These are phyloP conservation scores for Palaemon carinicauda DNA, from an alignment of 1,140 invertebrate species.

Conservation along the genomic window DNA sequence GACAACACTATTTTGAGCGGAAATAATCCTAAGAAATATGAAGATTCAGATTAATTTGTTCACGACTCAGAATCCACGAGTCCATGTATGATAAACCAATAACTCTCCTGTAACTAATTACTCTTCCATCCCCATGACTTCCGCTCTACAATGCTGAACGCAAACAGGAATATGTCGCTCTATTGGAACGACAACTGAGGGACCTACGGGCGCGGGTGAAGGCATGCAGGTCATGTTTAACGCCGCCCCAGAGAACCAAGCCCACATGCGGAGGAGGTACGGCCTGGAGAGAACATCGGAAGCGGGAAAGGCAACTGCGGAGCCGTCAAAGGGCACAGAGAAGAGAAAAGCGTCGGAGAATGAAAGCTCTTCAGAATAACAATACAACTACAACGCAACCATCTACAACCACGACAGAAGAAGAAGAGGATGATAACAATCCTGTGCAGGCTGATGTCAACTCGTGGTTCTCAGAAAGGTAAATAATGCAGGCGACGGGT, in stretches of 20 bases:
- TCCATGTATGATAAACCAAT: no score
- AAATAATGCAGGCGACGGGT: background rate
- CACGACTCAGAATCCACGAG: no score
- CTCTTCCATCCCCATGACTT: no score
- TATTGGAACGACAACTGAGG: slow-evolving; percentile 41
- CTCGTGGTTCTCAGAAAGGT: background rate
- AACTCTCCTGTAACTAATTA: no score
- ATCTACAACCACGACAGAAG: slow-evolving; percentile 14
- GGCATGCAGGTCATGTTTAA: slow-evolving; percentile 48
- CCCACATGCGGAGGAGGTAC: slow-evolving; percentile 53
- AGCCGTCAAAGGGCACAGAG: slow-evolving; percentile 11
- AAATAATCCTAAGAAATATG: no score
- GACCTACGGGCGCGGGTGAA: slow-evolving; percentile 44
- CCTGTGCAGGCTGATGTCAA: background rate
- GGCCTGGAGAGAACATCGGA: slow-evolving; percentile 52
- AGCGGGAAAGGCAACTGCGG: slow-evolving; percentile 36
- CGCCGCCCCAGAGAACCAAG: slow-evolving; percentile 13
- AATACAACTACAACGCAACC: background rate
- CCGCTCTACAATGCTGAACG: background rate
- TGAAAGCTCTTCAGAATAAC: no score
- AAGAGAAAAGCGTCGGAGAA: background rate
- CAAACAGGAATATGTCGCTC: slow-evolving; percentile 42
- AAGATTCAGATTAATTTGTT: no score
- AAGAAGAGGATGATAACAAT: background rate
- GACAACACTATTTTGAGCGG: no score